Evolutionary conservation across 2,797 vertebrate species (phyloP), one percentile per base, ranked within the genome.

Genomic region (Mallotus villosus): DNA sequence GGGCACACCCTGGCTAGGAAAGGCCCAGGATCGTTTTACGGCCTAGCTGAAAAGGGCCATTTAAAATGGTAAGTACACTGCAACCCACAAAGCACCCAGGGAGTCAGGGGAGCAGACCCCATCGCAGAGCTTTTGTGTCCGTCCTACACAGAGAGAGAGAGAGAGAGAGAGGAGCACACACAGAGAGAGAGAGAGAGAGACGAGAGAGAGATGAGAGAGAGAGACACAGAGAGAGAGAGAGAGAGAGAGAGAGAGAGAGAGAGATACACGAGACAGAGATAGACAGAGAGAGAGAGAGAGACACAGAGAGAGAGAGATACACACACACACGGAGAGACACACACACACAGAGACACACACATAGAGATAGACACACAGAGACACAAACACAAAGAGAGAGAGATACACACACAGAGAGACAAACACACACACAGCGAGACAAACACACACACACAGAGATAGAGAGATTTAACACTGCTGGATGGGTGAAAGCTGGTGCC

Each of bases 11-110:
- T 77, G 81, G 71, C 72, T 65, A 91, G 87, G 87, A 88, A 88
- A 90, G 84, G 81, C 84, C 85, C 88, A 81, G 90, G 89, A 90
- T 92, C 88, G 68, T 81, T 82, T 93, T 92, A 91, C 91, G 86
- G 87, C 87, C 89, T 80, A 58, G 80, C 84, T 93, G 85, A 92
- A 93, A 93, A 91, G 88, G 83, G 72, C 68, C 82, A 90, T 92
- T 87, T 87, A 65, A 87, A 81, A 75, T 77, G 46, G 72, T 4
- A 49, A 82, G 82, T 55, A 83, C 85, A 83, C 77, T 74, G 63
- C 77, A 55, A 82, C 75, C 65, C 81, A 89, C 91, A 88, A 93
- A 90, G 86, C 79, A 63, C 25, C 74, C 76, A 3, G 27, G 34
- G 83, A 88, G 84, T 81, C 84, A 12, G 82, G 88, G 85, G 86